Evolutionary conservation across 1,140 invertebrate species (phyloP).

Genomic region (Littorina saxatilis): DNA sequence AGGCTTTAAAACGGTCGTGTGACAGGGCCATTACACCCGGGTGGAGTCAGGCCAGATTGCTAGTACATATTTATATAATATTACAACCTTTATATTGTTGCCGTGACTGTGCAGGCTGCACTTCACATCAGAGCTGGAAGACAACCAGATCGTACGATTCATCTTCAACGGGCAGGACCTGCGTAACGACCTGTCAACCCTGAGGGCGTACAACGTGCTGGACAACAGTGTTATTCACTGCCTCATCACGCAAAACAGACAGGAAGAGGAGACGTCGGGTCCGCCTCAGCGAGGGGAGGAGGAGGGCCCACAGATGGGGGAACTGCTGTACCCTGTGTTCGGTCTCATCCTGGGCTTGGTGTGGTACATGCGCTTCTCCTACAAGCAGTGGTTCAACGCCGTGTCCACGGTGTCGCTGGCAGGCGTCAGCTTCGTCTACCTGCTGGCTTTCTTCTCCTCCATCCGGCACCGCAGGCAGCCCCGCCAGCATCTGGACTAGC

Average conservation of each 20-base stretch:
- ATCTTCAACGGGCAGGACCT: slow-evolving; percentile 93
- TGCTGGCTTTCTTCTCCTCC: slow-evolving; percentile 69
- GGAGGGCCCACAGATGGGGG: slow-evolving; percentile 57
- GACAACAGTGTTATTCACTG: slow-evolving; percentile 93
- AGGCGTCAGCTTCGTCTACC: slow-evolving; percentile 80
- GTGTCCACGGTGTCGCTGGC: slow-evolving; percentile 81
- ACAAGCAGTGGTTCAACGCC: slow-evolving; percentile 81
- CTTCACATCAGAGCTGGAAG: slow-evolving; percentile 86
- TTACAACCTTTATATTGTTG: not conserved
- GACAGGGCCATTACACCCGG: too few species aligned
- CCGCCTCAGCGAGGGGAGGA: slow-evolving; percentile 34
- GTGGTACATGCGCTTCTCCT: slow-evolving; percentile 82
- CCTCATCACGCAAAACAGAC: slow-evolving; percentile 78
- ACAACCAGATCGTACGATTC: slow-evolving; percentile 86
- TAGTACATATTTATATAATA: too few species aligned
- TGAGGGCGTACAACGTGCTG: slow-evolving; percentile 87
- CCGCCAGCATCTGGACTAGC: slow-evolving; percentile 21
- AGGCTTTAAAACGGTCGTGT: too few species aligned
- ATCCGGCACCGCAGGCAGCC: slow-evolving; percentile 19
- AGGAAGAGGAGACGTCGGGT: slow-evolving; percentile 28
- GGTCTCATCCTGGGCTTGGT: slow-evolving; percentile 78
- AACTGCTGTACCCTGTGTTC: slow-evolving; percentile 76
- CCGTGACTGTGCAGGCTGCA: slow-evolving; percentile 80
- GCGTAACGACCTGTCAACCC: slow-evolving; percentile 84
- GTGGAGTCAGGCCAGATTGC: too few species aligned